Conservation (phyloP, 1,140 invertebrate genomes). For the Stenopsyche tienmushanensis region DNA sequence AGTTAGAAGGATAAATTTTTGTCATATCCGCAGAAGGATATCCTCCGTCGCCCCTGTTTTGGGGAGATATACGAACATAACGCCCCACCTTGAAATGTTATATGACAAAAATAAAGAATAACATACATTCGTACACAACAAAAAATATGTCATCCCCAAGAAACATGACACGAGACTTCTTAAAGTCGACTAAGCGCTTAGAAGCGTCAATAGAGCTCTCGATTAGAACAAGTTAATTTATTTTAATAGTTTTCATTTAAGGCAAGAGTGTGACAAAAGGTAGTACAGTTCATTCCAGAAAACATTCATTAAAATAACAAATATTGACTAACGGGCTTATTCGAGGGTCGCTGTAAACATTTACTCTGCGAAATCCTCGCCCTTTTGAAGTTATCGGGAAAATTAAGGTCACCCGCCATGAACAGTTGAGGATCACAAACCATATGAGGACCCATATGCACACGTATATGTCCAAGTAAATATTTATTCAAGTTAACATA, state of each 20-base stretch:
- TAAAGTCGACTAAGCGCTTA: background rate
- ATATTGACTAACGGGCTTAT: conserved; percentile 29
- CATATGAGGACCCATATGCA: background rate
- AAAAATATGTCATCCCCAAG: background rate
- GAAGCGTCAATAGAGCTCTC: background rate
- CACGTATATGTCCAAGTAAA: background rate
- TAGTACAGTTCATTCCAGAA: background rate
- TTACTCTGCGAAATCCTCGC: conserved; percentile 22
- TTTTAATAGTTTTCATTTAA: too few relatives aligned
- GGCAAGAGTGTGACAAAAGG: conserved; percentile 2
- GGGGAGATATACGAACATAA: background rate
- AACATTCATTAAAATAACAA: conserved; percentile 29
- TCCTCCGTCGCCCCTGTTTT: background rate
- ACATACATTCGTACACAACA: background rate
- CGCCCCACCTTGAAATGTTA: background rate
- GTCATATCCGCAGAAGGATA: conserved; percentile 8
- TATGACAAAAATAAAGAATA: background rate
- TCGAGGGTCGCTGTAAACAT: conserved; percentile 23
- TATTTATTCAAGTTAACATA: background rate
- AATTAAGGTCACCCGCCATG: conserved; percentile 2
- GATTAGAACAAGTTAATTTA: too few relatives aligned
- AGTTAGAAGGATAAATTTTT: conserved; percentile 18
- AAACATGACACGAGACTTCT: background rate
- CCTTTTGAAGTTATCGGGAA: conserved; percentile 25
- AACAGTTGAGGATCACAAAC: background rate